Evolutionary conservation across 1,140 invertebrate genomes (phyloP).

Genomic region (Temnothorax nylanderi): DNA sequence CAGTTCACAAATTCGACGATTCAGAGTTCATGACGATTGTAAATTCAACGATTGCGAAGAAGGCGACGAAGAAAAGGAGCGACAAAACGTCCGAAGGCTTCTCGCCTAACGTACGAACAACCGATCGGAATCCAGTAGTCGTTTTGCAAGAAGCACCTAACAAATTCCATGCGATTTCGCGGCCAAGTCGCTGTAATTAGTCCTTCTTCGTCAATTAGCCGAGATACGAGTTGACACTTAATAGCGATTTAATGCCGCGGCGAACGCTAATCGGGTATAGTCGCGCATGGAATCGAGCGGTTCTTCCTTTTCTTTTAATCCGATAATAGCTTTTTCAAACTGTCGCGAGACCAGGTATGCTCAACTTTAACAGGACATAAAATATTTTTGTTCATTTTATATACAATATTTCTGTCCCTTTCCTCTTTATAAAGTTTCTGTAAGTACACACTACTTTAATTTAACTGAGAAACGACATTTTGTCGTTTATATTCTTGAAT

Average conservation of each 20-base stretch:
- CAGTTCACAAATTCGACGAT: not conserved
- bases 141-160: constrained; percentile 67
- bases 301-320: constrained; percentile 14
- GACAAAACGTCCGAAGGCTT: constrained; percentile 47
- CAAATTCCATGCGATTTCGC: constrained; percentile 76
- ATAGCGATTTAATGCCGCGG: constrained; percentile 74
- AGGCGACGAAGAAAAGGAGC: constrained; percentile 52
- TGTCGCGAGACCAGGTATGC: not conserved
- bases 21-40: not conserved
- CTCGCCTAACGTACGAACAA: constrained; percentile 68
- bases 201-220: constrained; percentile 75
- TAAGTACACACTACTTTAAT: not conserved
- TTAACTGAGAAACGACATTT: not conserved
- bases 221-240: constrained; percentile 72
- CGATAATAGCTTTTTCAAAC: not conserved
- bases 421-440: not conserved
- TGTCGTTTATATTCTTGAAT: not conserved
- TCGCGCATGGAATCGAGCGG: constrained; percentile 21
- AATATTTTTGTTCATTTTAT: not conserved
- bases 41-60: constrained; percentile 32
- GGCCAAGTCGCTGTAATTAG: constrained; percentile 71
- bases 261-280: constrained; percentile 66
- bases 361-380: not conserved
- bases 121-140: constrained; percentile 65
- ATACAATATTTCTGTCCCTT: not conserved